Conservation (phyloP, 1,140 invertebrate species). For the Mylabris phalerata region DNA sequence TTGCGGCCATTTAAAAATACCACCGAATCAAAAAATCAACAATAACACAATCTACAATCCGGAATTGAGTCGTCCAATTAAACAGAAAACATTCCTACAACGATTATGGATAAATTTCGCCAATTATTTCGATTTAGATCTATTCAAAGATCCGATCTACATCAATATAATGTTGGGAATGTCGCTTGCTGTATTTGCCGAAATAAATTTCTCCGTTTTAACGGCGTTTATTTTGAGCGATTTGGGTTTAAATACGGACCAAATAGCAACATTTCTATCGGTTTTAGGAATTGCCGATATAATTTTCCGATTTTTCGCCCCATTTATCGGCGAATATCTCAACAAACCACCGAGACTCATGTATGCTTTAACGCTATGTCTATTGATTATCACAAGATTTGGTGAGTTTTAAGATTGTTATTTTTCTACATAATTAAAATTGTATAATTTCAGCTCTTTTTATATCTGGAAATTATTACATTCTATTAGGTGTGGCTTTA, state of each 20-base stretch:
- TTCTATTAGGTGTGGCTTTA: constrained; percentile 41
- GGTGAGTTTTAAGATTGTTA: constrained; percentile 31
- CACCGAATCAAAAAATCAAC: background rate
- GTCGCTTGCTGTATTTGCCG: constrained; percentile 58
- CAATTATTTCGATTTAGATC: constrained; percentile 58
- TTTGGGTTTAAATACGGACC: constrained; percentile 48
- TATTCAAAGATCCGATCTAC: constrained; percentile 57
- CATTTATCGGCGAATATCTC: constrained; percentile 49
- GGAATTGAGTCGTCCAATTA: background rate
- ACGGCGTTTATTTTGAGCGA: constrained; percentile 62
- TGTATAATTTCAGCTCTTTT: constrained; percentile 20
- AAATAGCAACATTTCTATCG: constrained; percentile 57
- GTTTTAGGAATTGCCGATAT: constrained; percentile 53
- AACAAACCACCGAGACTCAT: constrained; percentile 37
- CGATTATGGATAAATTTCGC: constrained; percentile 47
- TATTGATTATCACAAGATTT: constrained; percentile 35
- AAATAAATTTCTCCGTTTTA: constrained; percentile 62
- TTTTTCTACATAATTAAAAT: background rate
- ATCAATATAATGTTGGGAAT: constrained; percentile 61
- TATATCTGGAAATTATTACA: constrained; percentile 14
- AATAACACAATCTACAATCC: background rate
- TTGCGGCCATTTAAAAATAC: background rate
- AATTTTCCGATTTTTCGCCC: constrained; percentile 52
- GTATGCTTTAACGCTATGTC: constrained; percentile 37
- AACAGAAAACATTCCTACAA: constrained; percentile 19